Base-by-base conservation (phyloP, 2,888 invertebrate genomes). In the Cordilura impudica region DNA sequence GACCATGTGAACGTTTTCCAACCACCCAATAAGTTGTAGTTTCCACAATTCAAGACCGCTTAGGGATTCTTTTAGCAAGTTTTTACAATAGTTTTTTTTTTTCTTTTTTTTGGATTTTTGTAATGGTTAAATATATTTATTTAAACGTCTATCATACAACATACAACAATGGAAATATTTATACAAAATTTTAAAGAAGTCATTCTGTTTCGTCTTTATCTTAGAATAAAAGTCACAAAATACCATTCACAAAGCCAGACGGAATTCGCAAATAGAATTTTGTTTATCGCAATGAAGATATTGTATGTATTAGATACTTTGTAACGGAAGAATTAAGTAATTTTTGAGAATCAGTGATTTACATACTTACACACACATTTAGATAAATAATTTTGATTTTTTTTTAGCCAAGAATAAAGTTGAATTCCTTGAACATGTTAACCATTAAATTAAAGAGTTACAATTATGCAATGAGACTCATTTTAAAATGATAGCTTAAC, bases 131-230 rank as follows among this genome's bases (percentile, higher is more conserved):
- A 43, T 29, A 29, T 8, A 45, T 29, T 67, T 54, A 5, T 54
- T 54, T 45, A 66, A 66, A 29, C 43, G 54, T 67, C 45, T 53
- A 29, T 10, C 29, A 53, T 29, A 53, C 53, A 18, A 53, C 29
- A 53, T 29, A 53, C 53, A 18, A 53, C n/a, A 29, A 29, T 53
- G 16, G 10, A 53, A 29, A 29, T 29, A 53, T 29, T 53, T 12
- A 3, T 8, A 10, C 12, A 53, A 53, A 2, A 14, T 29, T 53
- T 53, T 53, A 53, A 18, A 53, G 26, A 53, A 53, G 29, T 53
- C 26, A 53, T 26, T 53, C 16, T 53, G 35, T 39, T n/a, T 12
- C n/a, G 35, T 39, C 10, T n/a, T 4, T 39, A n/a, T 39, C 35
- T 2, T 39, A 39, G 35, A 31, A 31, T n/a, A 39, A n/a, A 39